Evolutionary conservation across 2,888 invertebrate species (phyloP).

Genomic region (Malacosoma neustria): DNA sequence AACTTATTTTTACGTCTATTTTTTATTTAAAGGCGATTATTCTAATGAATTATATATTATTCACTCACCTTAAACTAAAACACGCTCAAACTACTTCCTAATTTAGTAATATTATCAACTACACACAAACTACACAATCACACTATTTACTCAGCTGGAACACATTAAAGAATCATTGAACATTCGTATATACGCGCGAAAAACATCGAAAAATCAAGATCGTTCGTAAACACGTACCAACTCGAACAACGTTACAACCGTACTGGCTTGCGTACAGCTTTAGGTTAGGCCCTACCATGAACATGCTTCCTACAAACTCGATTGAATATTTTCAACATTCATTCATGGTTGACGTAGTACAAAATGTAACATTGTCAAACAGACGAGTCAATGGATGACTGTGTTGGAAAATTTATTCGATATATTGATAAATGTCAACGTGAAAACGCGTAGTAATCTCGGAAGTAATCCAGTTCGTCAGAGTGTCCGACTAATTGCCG

Average conservation of each 20-base stretch:
- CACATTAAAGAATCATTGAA: constrained; percentile 33
- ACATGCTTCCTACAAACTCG: constrained; percentile 17
- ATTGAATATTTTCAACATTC: no score
- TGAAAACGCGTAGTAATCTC: constrained; percentile 30
- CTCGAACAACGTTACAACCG: constrained; percentile 39
- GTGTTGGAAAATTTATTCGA: no score
- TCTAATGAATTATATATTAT: no score
- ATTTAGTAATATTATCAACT: constrained; percentile 2
- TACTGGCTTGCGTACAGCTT: constrained; percentile 31
- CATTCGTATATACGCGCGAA: constrained; percentile 37
- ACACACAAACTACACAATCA: constrained; percentile 14
- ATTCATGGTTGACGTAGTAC: no score
- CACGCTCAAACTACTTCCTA: neutral
- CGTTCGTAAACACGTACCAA: constrained; percentile 25
- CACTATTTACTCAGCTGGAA: constrained; percentile 30
- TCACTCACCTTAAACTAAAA: neutral
- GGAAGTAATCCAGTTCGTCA: constrained; percentile 30
- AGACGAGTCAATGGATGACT: no score
- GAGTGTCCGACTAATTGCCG: no score
- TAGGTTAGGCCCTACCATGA: neutral
- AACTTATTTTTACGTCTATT: no score
- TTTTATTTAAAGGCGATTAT: no score
- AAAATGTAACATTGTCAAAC: no score
- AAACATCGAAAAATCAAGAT: constrained; percentile 28
- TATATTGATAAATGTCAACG: no score